Conservation (phyloP, 2,797 vertebrate species). For the Columba guinea region DNA sequence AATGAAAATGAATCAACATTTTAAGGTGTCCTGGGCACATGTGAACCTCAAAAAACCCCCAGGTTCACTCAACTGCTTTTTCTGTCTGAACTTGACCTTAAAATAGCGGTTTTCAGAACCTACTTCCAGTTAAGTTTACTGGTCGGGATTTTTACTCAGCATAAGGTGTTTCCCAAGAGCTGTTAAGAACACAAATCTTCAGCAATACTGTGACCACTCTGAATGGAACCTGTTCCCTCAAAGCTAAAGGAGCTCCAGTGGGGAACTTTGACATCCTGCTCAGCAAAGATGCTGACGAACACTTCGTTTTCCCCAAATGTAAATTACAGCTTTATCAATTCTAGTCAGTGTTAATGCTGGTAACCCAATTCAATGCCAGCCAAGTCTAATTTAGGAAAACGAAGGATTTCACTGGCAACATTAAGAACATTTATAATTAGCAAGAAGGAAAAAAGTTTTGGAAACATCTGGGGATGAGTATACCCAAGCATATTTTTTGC, state of each 20-base stretch:
- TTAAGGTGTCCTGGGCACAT: neutral
- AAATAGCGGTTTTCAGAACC: neutral
- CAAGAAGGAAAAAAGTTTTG: neutral
- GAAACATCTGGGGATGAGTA: neutral
- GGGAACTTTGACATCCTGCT: neutral
- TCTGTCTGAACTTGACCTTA: neutral
- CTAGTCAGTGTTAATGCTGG: neutral
- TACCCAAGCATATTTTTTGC: neutral
- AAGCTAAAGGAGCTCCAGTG: neutral
- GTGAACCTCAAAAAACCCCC: neutral
- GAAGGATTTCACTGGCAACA: neutral
- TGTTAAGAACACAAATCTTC: neutral
- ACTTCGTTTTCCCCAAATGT: neutral
- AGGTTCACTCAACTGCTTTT: no score
- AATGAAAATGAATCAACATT: neutral
- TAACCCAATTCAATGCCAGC: slow-evolving; percentile 5
- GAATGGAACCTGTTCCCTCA: neutral
- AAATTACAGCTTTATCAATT: neutral
- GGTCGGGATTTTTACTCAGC: neutral
- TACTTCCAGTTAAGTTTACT: neutral
- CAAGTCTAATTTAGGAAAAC: neutral
- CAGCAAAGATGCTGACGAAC: neutral
- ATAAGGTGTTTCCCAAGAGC: neutral
- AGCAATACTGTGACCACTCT: rapidly evolving
- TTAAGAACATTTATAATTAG: neutral